Base-by-base conservation (phyloP, 2,113 vertebrate species). In the Phasianus colchicus region DNA sequence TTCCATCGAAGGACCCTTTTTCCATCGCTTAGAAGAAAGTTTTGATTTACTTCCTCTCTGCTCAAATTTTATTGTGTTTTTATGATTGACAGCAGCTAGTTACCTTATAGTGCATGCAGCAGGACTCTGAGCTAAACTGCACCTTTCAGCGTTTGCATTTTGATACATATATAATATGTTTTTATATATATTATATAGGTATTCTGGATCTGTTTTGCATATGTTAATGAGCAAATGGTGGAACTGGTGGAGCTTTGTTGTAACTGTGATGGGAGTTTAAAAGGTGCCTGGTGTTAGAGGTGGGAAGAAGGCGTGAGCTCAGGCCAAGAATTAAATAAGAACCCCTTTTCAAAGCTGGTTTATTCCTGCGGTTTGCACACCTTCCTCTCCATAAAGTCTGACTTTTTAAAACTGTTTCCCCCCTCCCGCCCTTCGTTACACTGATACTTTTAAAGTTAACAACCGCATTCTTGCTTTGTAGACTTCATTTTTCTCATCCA, bases 161-260 rank as follows among this genome's bases (percentile, higher is more conserved):
- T 97, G 91, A 94, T 95, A 95, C 85, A 90, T 95, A 96, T 86
- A 94, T 97, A 97, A 97, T 97, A 90, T 93, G 91, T 83, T 90
- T 76, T 94, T 96, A 96, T 95, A 97, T 97, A 88, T 96, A 78
- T 96, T 97, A 96, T 95, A 93, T 98, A 91, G 87, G 96, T 97
- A 96, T 94, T 96, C 86, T 27, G 54, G 93, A 94, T 95, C 91
- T 97, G 80, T 97, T 95, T 94, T 93, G 93, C 92, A 61, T 95
- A 94, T 96, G 94, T 97, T 97, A 94, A 92, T 97, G 89, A 95
- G 84, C 61, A 88, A 89, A 84, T 78, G 83, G 88, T 96, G 92
- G 94, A 95, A 95, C 92, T 96, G 83, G 90, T 86, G 73, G 92
- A 96, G 92, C 88, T 97, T 78, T 97, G 83, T 96, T 95, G 88